Evolutionary conservation across 1,140 invertebrate species (phyloP), one percentile per base, ranked within the genome.

Genomic region (Calliopsis andreniformis): DNA sequence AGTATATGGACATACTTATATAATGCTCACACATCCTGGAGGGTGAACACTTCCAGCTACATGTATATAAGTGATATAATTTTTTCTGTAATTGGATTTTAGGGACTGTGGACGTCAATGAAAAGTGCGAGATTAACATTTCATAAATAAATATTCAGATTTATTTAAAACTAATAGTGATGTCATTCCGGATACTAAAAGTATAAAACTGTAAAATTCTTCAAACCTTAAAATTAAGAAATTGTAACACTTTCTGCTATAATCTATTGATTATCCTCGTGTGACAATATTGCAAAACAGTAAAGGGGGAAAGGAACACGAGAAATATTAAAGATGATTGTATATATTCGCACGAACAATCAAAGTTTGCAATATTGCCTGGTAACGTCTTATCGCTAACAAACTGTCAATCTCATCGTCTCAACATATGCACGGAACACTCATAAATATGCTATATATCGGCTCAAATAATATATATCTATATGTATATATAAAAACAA

Each of bases 141-240:
- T 45, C 10, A 16, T 67, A 49, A 70, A 64, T 72, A 42, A 67
- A 58, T n/a, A 39, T 25, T 28, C 10, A 0, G n/a, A 47, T 39
- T 67, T 56, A 56, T 28, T 67, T 75, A 28, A 35, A 58, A 56
- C 35, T 20, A 49, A 39, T 58, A 25, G 5, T n/a, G 16, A 35
- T 47, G 35, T 45, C 8, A 20, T 53, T 55, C 28, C 10, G 8
- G 2, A 53, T 47, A 47, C 39, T 67, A 56, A 67, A 72, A 47
- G 39, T 75, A 67, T 75, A 75, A 75, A 75, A 75, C 51, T 75
- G 71, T 30, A 75, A 75, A 67, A 56, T 75, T 16, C 35, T n/a
- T 42, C 18, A 51, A 32, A 16, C 42, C 49, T 73, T 66, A 55
- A 35, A 64, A 56, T 43, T 20, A 39, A 73, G 63, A 66, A 16